phyloP scores from a whole-genome alignment of 92 coral and sea anemone genomes.

The Palythoa grandiflora region DNA sequence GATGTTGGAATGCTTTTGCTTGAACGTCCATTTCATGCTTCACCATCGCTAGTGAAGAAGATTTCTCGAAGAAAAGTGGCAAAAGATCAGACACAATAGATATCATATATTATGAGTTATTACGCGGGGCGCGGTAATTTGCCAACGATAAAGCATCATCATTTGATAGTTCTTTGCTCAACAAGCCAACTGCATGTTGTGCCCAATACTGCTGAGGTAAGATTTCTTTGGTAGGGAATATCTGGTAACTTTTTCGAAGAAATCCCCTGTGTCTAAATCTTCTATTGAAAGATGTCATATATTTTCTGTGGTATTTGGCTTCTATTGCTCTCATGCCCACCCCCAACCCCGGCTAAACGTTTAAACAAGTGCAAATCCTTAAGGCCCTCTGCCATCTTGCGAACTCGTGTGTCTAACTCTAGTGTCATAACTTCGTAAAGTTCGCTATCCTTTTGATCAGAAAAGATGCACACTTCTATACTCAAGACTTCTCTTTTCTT shows the following conservation, averaged over 20 bases:
- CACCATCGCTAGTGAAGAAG: constrained; percentile 49
- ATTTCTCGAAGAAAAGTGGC: constrained; percentile 9
- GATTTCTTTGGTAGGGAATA: not conserved
- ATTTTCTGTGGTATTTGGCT: constrained; percentile 47
- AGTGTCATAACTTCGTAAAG: constrained; percentile 44
- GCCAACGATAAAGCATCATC: not conserved
- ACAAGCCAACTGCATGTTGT: not conserved
- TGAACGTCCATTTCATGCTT: constrained; percentile 49
- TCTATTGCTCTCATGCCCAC: constrained; percentile 30
- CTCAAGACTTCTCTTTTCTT: constrained; percentile 6
- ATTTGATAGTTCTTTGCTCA: constrained; percentile 6
- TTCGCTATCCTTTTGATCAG: constrained; percentile 9
- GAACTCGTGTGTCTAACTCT: constrained; percentile 33
- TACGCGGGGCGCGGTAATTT: not conserved
- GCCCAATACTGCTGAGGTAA: not conserved
- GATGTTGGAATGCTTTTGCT: constrained; percentile 11
- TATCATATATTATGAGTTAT: not conserved
- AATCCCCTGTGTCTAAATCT: not conserved
- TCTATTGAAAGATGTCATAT: constrained; percentile 34
- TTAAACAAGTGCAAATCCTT: constrained; percentile 28
- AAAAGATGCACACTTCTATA: constrained; percentile 38
- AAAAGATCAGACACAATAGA: not conserved
- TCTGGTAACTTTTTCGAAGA: not conserved
- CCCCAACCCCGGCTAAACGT: not conserved
- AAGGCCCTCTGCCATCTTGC: constrained; percentile 36